Percentiles rank a stretch among this genome's conserved stretches.
Conservation (phyloP, 2,113 vertebrate species). For the Notarius lentiginosus region DNA sequence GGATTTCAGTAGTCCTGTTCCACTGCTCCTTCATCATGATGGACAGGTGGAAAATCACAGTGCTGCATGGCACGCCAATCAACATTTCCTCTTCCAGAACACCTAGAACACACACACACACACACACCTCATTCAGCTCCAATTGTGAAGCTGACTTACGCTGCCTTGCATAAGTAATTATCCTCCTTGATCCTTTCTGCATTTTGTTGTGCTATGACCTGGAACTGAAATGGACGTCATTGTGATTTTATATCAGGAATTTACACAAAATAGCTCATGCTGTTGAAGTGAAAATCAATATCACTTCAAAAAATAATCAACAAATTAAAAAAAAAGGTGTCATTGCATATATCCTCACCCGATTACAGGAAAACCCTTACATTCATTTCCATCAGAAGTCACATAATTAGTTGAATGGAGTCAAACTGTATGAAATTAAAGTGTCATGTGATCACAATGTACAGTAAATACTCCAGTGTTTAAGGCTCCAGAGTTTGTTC, state of each 20-base stretch:
- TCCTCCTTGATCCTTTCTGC: not conserved
- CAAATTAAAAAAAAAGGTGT: not conserved
- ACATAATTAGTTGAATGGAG: not conserved
- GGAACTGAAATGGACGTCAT: not conserved
- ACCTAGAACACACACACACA: not conserved
- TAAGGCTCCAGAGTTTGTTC: not conserved
- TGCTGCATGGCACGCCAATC: not conserved
- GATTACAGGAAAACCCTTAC: not conserved
- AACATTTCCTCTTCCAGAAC: not conserved
- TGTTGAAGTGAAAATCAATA: not conserved
- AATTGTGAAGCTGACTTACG: not conserved
- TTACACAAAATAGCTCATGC: not conserved
- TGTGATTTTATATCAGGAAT: not conserved
- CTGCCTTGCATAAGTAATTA: not conserved
- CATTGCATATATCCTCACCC: not conserved
- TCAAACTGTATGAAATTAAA: not conserved
- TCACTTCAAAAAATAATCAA: not conserved
- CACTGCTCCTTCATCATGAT: not conserved
- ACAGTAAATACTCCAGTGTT: too few species aligned
- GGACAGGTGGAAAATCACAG: constrained; percentile 22
- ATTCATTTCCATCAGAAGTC: not conserved
- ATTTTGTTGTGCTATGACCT: not conserved
- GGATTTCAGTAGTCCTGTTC: constrained; percentile 14
- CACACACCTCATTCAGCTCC: not conserved
- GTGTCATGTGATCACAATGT: not conserved